These are phyloP conservation scores for Aphis craccivora DNA, from an alignment of 1,140 invertebrate genomes.

Conservation along the genomic window DNA sequence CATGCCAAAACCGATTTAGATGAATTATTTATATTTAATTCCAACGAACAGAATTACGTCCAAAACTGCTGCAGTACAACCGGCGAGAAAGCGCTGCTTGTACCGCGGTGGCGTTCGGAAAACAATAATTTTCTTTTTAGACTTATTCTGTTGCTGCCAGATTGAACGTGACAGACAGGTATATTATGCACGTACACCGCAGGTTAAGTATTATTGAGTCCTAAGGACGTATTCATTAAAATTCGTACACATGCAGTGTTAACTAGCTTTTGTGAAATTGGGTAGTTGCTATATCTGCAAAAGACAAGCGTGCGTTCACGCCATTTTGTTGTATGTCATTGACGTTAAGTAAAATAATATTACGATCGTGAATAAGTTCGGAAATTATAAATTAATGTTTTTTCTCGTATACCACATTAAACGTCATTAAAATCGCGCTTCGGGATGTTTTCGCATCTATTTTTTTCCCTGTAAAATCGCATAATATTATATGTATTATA, in stretches of 20 bases:
- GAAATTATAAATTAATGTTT: neutral
- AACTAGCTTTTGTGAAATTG: neutral
- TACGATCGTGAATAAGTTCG: neutral
- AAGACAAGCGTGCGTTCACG: neutral
- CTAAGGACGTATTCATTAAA: neutral
- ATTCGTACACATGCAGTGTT: neutral
- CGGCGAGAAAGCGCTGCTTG: too few species aligned
- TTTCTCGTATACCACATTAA: neutral
- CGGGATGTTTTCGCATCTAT: neutral
- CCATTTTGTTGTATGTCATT: neutral
- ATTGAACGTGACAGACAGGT: neutral
- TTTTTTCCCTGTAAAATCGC: neutral
- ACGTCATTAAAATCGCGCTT: neutral
- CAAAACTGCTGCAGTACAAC: neutral
- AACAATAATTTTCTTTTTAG: neutral
- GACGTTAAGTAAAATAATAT: neutral
- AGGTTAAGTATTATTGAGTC: neutral
- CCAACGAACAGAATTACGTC: neutral
- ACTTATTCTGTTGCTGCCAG: neutral
- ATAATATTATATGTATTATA: neutral
- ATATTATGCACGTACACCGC: neutral
- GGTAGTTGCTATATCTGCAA: neutral
- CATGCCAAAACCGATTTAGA: neutral
- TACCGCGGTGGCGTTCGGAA: neutral
- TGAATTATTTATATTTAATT: slow-evolving; percentile 12